Evolutionary conservation across 2,888 invertebrate species (phyloP).

Genomic region (Eilema griseolum): DNA sequence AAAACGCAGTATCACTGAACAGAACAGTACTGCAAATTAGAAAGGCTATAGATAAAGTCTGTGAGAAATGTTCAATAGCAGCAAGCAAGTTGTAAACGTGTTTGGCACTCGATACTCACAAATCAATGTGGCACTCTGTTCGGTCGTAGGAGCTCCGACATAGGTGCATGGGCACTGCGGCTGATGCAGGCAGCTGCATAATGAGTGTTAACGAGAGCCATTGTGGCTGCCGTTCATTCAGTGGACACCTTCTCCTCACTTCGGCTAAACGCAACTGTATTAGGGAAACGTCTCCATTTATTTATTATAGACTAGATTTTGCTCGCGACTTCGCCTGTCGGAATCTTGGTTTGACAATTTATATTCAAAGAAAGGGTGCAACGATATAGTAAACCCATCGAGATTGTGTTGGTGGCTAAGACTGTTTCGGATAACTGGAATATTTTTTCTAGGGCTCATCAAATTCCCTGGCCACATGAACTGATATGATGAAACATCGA

Average conservation of each 20-base stretch:
- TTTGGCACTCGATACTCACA: too few species aligned
- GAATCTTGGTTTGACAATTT: neutral
- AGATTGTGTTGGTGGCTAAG: too few species aligned
- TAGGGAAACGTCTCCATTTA: neutral
- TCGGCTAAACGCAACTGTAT: neutral
- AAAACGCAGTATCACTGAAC: too few species aligned
- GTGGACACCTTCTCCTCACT: slow-evolving; percentile 10
- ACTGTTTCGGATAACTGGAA: too few species aligned
- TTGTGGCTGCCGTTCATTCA: slow-evolving; percentile 48
- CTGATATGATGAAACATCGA: too few species aligned
- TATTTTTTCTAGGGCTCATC: too few species aligned
- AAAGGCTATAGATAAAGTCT: too few species aligned
- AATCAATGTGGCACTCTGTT: slow-evolving; percentile 21
- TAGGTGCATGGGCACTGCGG: slow-evolving; percentile 32
- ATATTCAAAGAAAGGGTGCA: neutral
- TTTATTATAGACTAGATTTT: neutral
- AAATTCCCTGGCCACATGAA: too few species aligned
- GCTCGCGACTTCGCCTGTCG: neutral
- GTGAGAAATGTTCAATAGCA: too few species aligned
- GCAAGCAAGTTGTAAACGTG: too few species aligned
- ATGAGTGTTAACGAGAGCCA: slow-evolving; percentile 59
- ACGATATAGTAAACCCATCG: neutral
- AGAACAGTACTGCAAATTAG: too few species aligned
- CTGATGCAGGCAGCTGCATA: slow-evolving; percentile 48
- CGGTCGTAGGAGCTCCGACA: slow-evolving; percentile 19